These are phyloP conservation scores for Chaetura pelagica DNA, from an alignment of 2,113 vertebrate genomes.

Conservation along the genomic window DNA sequence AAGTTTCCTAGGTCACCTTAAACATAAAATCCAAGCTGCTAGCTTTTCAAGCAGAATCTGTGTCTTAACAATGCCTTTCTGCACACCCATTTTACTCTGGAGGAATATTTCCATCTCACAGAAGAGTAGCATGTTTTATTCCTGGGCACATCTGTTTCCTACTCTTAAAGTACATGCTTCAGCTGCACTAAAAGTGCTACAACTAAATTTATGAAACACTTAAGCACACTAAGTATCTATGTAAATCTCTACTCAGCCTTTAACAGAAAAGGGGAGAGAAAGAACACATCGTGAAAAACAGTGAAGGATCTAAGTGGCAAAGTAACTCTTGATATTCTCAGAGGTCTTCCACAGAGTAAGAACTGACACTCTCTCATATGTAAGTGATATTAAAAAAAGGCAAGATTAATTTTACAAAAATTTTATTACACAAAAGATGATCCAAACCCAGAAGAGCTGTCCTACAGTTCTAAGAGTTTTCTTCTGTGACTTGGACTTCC, in stretches of 20 bases:
- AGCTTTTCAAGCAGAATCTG: neutral
- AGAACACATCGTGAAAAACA: neutral
- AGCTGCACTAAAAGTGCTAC: neutral
- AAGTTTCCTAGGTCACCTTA: constrained; percentile 14
- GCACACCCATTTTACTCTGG: neutral
- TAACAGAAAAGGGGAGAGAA: neutral
- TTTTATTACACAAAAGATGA: constrained; percentile 77
- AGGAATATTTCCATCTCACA: neutral
- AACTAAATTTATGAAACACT: constrained; percentile 45
- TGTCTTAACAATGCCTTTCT: neutral
- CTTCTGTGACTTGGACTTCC: constrained; percentile 63
- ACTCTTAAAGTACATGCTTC: neutral
- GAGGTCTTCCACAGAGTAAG: constrained; percentile 5
- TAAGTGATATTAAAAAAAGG: neutral
- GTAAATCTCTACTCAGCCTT: neutral
- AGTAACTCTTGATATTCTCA: neutral
- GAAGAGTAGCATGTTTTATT: constrained; percentile 17
- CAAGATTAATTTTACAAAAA: constrained; percentile 37
- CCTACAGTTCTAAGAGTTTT: constrained; percentile 62
- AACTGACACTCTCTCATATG: neutral
- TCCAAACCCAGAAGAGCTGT: constrained; percentile 58
- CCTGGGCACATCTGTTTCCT: constrained; percentile 34
- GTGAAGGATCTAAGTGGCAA: neutral
- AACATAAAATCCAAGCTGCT: constrained; percentile 24
- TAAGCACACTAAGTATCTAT: neutral